phyloP scores from a whole-genome alignment of 2,888 invertebrate genomes.

The Marronus borbonicus region DNA sequence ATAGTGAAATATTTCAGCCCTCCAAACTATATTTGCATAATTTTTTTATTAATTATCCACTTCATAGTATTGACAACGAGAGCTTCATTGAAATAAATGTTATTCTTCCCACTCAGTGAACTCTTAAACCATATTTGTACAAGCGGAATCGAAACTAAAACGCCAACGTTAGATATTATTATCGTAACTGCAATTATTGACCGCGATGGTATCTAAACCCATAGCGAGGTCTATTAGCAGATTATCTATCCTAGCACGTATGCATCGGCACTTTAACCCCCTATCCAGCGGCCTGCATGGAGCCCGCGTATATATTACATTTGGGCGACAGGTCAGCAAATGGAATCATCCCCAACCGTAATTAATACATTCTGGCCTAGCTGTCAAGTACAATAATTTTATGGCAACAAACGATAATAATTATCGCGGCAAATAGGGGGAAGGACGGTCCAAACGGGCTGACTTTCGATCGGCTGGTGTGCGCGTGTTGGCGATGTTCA shows the following conservation, averaged over 20 bases:
- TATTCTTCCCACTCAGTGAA: too few relatives aligned
- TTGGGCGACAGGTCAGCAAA: background rate
- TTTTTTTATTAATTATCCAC: too few relatives aligned
- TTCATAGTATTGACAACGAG: too few relatives aligned
- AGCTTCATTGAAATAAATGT: too few relatives aligned
- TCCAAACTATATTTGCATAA: too few relatives aligned
- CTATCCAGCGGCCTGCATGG: background rate
- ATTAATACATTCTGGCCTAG: constrained; percentile 7
- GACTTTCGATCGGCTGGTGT: background rate
- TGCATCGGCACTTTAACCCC: background rate
- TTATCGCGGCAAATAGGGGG: background rate
- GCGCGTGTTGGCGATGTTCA: too few relatives aligned
- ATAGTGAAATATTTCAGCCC: too few relatives aligned
- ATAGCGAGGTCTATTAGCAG: background rate
- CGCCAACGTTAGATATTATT: too few relatives aligned
- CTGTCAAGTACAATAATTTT: constrained; percentile 18
- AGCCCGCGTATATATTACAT: background rate
- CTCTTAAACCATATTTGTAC: too few relatives aligned
- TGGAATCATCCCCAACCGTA: background rate
- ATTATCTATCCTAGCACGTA: background rate
- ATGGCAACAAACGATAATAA: background rate
- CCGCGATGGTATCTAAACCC: too few relatives aligned
- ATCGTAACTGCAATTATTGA: too few relatives aligned
- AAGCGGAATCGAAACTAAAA: too few relatives aligned
- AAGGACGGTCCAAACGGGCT: background rate